Evolutionary conservation across 2,113 vertebrate species (phyloP).

Genomic region (Syngnathus floridae): DNA sequence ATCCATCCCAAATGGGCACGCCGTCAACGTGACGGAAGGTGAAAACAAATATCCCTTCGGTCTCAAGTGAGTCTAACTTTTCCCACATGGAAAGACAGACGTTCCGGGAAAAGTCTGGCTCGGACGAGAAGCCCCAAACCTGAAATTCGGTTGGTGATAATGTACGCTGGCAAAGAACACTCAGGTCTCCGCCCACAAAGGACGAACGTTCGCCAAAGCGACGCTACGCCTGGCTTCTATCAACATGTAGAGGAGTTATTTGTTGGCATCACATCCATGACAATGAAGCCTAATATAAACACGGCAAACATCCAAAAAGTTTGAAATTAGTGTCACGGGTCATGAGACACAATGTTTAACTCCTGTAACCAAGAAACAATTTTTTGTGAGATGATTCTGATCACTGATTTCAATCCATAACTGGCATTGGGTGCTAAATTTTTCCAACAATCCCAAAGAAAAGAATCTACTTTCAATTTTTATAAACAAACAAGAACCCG

Average conservation of each 20-base stretch:
- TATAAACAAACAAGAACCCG: no score
- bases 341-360: neutral
- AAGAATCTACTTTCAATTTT: no score
- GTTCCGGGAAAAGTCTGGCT: conserved; percentile 34
- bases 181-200: neutral
- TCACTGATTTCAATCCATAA: no score
- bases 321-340: neutral
- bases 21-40: conserved; percentile 45
- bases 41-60: conserved; percentile 40
- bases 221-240: conserved; percentile 35
- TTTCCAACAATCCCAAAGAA: no score
- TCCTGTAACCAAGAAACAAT: neutral
- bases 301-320: neutral
- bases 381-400: neutral
- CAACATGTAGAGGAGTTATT: conserved; percentile 23
- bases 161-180: conserved; percentile 5
- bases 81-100: conserved; percentile 42
- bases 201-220: neutral
- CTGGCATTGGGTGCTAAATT: no score
- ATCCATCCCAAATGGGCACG: conserved; percentile 31
- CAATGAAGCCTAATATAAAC: neutral
- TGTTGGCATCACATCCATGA: conserved; percentile 7
- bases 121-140: conserved; percentile 35
- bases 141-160: conserved; percentile 37
- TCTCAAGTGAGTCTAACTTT: conserved; percentile 40